Percentiles rank a stretch among this genome's conserved stretches.
phyloP scores from a whole-genome alignment of 2,888 invertebrate species.

The Strigamia maritima region DNA sequence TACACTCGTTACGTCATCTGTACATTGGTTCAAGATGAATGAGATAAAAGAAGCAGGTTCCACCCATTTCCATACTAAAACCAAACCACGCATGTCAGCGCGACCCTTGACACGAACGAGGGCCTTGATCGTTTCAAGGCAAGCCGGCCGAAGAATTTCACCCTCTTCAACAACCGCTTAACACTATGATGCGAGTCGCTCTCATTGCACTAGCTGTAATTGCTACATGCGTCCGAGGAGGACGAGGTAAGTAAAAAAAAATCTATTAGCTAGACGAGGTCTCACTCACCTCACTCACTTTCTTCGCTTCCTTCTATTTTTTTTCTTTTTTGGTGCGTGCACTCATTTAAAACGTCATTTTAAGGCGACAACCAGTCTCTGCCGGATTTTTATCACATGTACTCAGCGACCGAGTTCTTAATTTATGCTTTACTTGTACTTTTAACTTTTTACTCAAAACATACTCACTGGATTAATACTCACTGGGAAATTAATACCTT shows the following conservation, averaged over 20 bases:
- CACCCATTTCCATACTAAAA: background rate
- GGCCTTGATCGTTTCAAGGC: constrained; percentile 19
- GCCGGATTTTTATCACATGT: background rate
- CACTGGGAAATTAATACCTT: no score
- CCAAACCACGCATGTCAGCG: constrained; percentile 20
- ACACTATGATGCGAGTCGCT: constrained; percentile 20
- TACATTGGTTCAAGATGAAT: background rate
- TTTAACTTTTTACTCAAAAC: background rate
- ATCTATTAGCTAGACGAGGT: background rate
- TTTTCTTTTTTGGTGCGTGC: background rate
- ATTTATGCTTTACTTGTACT: background rate
- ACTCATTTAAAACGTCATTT: background rate
- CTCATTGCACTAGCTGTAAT: background rate
- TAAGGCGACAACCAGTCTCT: constrained; percentile 6
- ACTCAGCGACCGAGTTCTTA: background rate
- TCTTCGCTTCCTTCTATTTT: background rate
- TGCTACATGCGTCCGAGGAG: constrained; percentile 12
- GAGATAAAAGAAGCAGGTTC: constrained; percentile 1
- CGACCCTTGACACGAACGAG: constrained; percentile 16
- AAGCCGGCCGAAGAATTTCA: constrained; percentile 11
- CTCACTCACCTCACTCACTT: background rate
- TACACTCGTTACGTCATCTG: background rate
- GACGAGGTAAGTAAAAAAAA: background rate
- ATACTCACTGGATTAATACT: no score
- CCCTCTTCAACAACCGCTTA: background rate